Evolutionary conservation across 2,888 invertebrate genomes (phyloP), one percentile per base, ranked within the genome.

Genomic region (Chrysodeixis includens): DNA sequence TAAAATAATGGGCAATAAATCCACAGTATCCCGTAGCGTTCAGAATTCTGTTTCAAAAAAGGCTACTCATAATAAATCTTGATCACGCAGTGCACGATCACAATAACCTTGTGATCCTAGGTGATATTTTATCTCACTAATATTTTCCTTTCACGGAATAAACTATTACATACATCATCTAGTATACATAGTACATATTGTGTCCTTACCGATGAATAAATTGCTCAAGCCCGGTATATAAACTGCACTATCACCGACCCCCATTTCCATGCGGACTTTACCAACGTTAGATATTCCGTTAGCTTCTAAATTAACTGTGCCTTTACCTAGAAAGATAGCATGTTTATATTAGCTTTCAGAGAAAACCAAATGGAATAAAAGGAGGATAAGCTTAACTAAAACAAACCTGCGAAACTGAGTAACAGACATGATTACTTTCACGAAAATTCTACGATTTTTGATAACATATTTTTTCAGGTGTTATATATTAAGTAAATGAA

Each of bases 271-370:
- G 26, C 84, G 85, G 30, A 88, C 86, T 81, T 85, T 88, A 0
- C 93, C 93, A 71, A 93, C 81, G 81, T 93, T 93, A 46, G 93
- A 92, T 82, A 93, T 90, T 74, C 93, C 93, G 9, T 82, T 79
- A 18, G 90, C 87, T 71, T 92, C 87, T 56, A 93, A 63, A 74
- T 87, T 89, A 70, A 93, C 81, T 49, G 78, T 77, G 30, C 84
- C 85, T 72, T 87, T 92, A n/a, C 90, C 93, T 93, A 82, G 67
- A 86, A 83, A 75, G 64, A 69, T 54, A 66, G 20, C 56, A 10
- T 51, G 32, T 52, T 40, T 62, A 30, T 0, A 20, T 35, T 70
- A 0, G n/a, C n/a, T 40, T 4, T n/a, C 6, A 40, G 6, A 40
- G 40, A 14, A 40, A 6, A 40, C 4, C 40, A n/a, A n/a, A 40